Evolutionary conservation across 2,888 invertebrate genomes (phyloP), one percentile per base, ranked within the genome.

Genomic region (Eristalis tenax): DNA sequence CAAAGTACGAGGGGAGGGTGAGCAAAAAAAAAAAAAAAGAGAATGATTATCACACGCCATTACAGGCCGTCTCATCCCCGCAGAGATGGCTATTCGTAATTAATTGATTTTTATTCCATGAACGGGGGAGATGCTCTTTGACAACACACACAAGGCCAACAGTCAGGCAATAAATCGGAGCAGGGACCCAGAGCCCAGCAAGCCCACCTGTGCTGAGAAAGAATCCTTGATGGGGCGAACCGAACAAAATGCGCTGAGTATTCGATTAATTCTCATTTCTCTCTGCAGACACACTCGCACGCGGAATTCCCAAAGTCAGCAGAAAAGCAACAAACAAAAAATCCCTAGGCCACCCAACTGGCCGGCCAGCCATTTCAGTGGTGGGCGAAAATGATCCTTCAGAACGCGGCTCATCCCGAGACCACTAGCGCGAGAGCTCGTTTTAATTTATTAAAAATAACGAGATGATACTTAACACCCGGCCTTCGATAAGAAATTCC

Each of bases 381-480:
- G 10, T n/a, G 13, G 18, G 10, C 18, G 15, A 63, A 28, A 26
- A 71, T 50, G 43, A 43, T 4, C 35, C 15, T 23, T 13, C 38
- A 26, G 23, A 63, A 13, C 26, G 11, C 26, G 26, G 40, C 35
- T 32, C 35, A 74, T 43, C 32, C 18, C 18, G 5, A 73, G 43
- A 73, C 15, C 13, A 63, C 26, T 32, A 40, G 50, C 22, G 15
- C 32, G 32, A 32, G 18, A 4, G 59, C 23, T 38, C 70, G 40
- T 75, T 78, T 82, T 61, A 70, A 82, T 78, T 79, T 79, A 83
- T 86, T 78, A 64, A 68, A 78, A 83, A 83, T 79, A 83, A 86
- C 83, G 78, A 86, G 78, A 66, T 79, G 86, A 83, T 83, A 86
- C 75, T 86, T 86, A 79, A 79, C 86, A 85, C 86, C 78, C 64